Conservation (phyloP, 1,140 invertebrate species). For the Nasonia longicornis region DNA sequence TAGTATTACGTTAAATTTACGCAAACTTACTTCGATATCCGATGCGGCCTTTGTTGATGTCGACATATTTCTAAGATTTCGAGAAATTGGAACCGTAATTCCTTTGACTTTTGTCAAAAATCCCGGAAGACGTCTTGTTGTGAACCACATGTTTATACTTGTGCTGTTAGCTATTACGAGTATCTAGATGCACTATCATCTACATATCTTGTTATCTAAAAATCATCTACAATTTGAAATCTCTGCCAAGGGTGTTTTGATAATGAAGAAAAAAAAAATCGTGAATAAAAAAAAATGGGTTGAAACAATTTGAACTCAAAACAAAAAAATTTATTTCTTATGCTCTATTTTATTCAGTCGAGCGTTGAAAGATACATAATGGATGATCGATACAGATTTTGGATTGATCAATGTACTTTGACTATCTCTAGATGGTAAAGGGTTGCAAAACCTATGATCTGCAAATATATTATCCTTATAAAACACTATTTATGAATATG, state of each 20-base stretch:
- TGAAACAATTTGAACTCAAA: conserved; percentile 8
- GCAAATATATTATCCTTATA: conserved; percentile 46
- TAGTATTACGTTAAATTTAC: neutral
- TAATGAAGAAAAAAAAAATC: neutral
- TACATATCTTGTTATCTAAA: conserved; percentile 7
- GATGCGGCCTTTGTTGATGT: neutral
- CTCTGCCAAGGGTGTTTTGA: neutral
- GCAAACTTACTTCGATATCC: conserved; percentile 18
- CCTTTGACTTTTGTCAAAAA: neutral
- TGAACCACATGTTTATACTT: conserved; percentile 1
- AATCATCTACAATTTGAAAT: neutral
- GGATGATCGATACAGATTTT: conserved; percentile 44
- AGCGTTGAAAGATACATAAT: conserved; percentile 47
- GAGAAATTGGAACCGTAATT: neutral
- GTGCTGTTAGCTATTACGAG: neutral
- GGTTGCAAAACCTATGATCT: conserved; percentile 43
- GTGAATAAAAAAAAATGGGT: neutral
- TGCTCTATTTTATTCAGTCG: conserved; percentile 48
- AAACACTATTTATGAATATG: conserved; percentile 45
- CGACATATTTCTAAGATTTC: neutral
- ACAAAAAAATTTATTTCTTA: conserved; percentile 24
- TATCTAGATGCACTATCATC: conserved; percentile 7
- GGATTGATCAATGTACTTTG: conserved; percentile 30
- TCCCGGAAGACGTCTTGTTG: neutral
- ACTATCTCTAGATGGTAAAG: conserved; percentile 40